A percentile compares a stretch with the other conserved stretches of the same genome.
Evolutionary conservation across 2,797 vertebrate genomes (phyloP).

Genomic region (Cossypha polioptera): DNA sequence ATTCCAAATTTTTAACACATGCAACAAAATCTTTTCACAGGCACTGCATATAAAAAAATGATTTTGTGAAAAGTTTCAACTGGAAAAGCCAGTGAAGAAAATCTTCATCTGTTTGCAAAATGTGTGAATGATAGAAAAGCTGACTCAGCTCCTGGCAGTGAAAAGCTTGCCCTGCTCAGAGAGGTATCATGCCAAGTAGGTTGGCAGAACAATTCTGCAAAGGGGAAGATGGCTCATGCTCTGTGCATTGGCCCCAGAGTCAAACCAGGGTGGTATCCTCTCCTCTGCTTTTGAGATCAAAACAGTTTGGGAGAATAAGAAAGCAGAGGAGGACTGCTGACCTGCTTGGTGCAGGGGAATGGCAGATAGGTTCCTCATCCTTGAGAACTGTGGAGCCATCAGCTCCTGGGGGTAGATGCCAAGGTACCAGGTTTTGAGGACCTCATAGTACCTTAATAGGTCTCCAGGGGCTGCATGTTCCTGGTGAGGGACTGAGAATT

Average conservation of each 20-base stretch:
- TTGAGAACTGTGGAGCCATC: rapidly evolving
- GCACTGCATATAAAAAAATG: neutral
- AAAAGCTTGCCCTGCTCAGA: neutral
- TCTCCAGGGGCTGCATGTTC: neutral
- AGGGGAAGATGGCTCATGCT: neutral
- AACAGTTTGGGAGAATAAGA: neutral
- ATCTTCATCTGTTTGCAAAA: neutral
- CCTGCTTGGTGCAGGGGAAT: neutral
- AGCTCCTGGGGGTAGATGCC: neutral
- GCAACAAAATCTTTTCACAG: neutral
- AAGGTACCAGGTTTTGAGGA: neutral
- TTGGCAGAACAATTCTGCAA: neutral
- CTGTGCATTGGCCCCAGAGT: neutral
- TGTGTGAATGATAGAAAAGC: neutral
- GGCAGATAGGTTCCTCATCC: neutral
- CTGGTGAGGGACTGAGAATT: neutral
- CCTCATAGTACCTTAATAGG: neutral
- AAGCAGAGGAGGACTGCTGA: neutral
- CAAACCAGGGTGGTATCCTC: neutral
- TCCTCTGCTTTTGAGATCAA: neutral
- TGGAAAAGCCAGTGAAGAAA: neutral
- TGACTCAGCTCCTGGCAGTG: constrained; percentile 6
- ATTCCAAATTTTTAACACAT: neutral
- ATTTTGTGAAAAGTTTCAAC: neutral
- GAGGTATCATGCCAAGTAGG: neutral